A percentile compares a stretch with the other conserved stretches of the same genome.
These are phyloP conservation scores for Pelodytes ibericus DNA, from an alignment of 2,797 vertebrate genomes.

Conservation along the genomic window DNA sequence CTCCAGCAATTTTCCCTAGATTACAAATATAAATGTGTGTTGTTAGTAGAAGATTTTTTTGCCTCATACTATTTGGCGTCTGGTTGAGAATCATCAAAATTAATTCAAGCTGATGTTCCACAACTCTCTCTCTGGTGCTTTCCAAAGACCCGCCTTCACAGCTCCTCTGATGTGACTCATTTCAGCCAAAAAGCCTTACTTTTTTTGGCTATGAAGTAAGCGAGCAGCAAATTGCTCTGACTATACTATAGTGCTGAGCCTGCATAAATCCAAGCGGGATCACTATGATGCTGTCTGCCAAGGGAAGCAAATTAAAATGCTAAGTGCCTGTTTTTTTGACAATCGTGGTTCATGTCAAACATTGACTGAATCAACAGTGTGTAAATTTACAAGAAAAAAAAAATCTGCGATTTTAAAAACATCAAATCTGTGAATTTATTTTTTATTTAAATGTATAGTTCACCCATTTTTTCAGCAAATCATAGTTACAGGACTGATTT, in stretches of 20 bases:
- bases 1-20: background rate
- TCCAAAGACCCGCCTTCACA: constrained; percentile 18
- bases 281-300: background rate
- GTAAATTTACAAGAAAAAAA: background rate
- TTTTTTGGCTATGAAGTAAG: constrained; percentile 18
- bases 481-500: too few relatives aligned
- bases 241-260: background rate
- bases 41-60: background rate
- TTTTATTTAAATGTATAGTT: background rate
- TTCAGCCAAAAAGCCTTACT: constrained; percentile 8
- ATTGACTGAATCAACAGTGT: background rate
- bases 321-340: constrained; percentile 9
- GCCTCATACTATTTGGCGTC: background rate
- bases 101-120: constrained; percentile 18
- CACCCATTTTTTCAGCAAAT: too few relatives aligned
- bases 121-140: background rate
- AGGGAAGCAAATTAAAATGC: constrained; percentile 28
- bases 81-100: constrained; percentile 18
- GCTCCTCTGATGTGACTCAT: constrained; percentile 4
- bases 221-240: constrained; percentile 11
- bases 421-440: background rate
- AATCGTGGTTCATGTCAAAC: background rate
- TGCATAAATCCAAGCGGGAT: constrained; percentile 3
- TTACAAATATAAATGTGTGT: background rate
- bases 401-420: background rate